Evolutionary conservation across 2,113 vertebrate genomes (phyloP), one percentile per base, ranked within the genome.

Genomic region (Cercopithecus mona): DNA sequence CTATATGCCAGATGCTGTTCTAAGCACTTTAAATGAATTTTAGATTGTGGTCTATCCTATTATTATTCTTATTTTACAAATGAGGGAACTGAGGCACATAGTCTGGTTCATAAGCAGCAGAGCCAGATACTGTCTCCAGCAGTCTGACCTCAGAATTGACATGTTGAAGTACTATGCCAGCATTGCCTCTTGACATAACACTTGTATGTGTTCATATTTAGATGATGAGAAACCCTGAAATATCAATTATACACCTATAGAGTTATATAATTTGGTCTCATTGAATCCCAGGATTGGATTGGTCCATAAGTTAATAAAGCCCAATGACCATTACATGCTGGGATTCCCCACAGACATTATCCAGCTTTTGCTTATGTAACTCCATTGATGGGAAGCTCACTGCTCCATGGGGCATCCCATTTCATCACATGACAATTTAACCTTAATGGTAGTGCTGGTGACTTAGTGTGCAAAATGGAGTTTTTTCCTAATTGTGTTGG

Each of bases 71-170:
- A 57, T 80, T 81, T 68, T 86, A 6, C 32, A 79, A 73, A 55
- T 83, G 40, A 87, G 59, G 64, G 94, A 93, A 88, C 88, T 76
- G 88, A 97, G 76, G 75, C 66, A 78, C 3, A 57, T 12, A 45
- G 61, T 32, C 43, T 82, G 38, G 48, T 55, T 81, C 43, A 0
- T 82, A 68, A 73, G 27, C 35, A 93, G 25, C 52, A 66, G 72
- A 88, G 61, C 10, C 43, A 52, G 32, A 22, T 80, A 87, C 80
- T 86, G 75, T 95, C 38, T 16, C 25, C 64, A 25, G 45, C 8
- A 6, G 8, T 30, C 30, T 64, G 23, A 94, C 32, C 25, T 94
- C 32, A 68, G 75, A 55, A 43, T 70, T 16, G 68, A 25, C 7
- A 5, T 84, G 43, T 38, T 52, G 40, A 75, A 61, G 30, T 43